Evolutionary conservation across 1,140 invertebrate genomes (phyloP).

Genomic region (Cydia fagiglandana): DNA sequence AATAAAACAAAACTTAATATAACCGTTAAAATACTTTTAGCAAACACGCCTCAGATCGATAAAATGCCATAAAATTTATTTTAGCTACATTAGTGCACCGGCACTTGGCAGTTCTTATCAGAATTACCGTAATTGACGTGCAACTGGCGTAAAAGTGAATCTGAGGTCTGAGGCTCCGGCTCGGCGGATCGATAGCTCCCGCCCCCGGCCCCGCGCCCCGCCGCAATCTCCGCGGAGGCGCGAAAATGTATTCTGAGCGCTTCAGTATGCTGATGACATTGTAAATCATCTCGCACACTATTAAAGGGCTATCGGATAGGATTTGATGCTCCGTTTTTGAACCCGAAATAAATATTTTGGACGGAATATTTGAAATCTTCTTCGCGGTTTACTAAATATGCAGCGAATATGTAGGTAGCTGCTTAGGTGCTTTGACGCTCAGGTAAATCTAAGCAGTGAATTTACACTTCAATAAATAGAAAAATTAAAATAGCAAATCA

Average conservation of each 20-base stretch:
- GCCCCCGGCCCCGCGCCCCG: constrained; percentile 21
- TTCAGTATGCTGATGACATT: constrained; percentile 30
- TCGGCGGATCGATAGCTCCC: constrained; percentile 45
- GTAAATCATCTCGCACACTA: constrained; percentile 29
- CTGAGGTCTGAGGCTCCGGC: constrained; percentile 39
- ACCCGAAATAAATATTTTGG: background rate
- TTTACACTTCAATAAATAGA: no score
- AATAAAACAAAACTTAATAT: background rate
- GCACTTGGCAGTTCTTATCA: constrained; percentile 42
- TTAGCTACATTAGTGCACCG: constrained; percentile 33
- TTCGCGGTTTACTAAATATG: no score
- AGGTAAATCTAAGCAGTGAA: no score
- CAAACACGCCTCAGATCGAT: background rate
- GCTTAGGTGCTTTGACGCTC: no score
- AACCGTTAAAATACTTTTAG: background rate
- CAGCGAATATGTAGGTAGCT: no score
- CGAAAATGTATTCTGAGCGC: constrained; percentile 28
- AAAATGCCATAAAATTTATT: constrained; percentile 32
- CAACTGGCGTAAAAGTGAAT: constrained; percentile 57
- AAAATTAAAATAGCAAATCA: no score
- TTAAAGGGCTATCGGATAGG: constrained; percentile 19
- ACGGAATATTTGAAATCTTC: background rate
- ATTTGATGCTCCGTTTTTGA: constrained; percentile 1
- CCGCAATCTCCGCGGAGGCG: constrained; percentile 17
- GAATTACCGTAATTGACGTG: constrained; percentile 50